Percentiles rank a stretch among this genome's conserved stretches.
Conservation (phyloP, 1,140 invertebrate species). For the Gerris buenoi region DNA sequence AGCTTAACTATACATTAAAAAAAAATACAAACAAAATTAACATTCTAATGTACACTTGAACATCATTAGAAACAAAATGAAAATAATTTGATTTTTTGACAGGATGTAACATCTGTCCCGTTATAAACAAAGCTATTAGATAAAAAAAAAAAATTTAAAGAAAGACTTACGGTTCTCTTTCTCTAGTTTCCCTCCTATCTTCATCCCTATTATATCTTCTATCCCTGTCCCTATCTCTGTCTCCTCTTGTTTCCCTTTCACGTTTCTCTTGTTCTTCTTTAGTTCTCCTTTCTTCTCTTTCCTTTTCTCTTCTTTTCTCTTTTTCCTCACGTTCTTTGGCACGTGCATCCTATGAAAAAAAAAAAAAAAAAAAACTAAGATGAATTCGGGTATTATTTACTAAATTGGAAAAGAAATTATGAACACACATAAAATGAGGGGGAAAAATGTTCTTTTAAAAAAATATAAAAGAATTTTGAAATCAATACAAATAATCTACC, state of each 20-base stretch:
- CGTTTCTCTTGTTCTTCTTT: constrained; percentile 15
- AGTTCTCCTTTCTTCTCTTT: constrained; percentile 18
- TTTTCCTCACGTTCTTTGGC: constrained; percentile 22
- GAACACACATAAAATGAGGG: too few species aligned
- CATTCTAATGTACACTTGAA: neutral
- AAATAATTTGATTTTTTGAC: neutral
- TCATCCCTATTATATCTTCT: constrained; percentile 5
- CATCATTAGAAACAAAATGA: neutral
- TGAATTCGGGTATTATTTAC: too few species aligned
- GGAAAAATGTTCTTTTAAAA: too few species aligned
- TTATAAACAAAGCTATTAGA: neutral
- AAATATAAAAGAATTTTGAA: too few species aligned
- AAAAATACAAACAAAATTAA: neutral
- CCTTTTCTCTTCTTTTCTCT: constrained; percentile 20
- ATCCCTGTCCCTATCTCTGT: constrained; percentile 11
- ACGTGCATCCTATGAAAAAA: constrained; percentile 14
- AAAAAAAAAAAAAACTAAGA: too few species aligned
- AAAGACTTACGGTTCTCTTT: neutral
- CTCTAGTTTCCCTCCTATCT: constrained; percentile 11
- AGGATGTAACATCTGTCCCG: neutral
- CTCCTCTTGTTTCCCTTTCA: constrained; percentile 11
- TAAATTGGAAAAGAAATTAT: too few species aligned
- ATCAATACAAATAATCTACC: too few species aligned
- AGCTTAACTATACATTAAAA: neutral
- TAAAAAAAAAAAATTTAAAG: neutral